Conservation (phyloP, 2,888 invertebrate species). For the Gnatocerus cornutus region DNA sequence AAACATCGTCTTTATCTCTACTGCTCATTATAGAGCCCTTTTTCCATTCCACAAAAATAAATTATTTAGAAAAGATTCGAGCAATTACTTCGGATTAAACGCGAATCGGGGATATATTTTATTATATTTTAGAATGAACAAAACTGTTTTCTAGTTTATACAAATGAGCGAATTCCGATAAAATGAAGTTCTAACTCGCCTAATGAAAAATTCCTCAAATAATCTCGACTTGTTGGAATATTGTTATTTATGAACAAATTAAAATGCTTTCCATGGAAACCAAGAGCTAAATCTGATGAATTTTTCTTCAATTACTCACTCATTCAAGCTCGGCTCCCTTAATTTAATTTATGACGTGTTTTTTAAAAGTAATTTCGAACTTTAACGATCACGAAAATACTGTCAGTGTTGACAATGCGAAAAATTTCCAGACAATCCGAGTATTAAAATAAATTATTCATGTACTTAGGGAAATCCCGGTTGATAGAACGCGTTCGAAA, state of each 20-base stretch:
- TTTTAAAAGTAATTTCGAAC: conserved; percentile 5
- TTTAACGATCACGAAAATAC: conserved; percentile 6
- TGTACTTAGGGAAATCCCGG: conserved; percentile 47
- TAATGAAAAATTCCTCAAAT: neutral
- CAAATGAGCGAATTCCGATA: neutral
- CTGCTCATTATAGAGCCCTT: conserved; percentile 50
- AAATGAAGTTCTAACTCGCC: neutral
- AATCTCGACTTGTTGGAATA: neutral
- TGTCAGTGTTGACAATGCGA: conserved; percentile 9
- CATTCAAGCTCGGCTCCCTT: conserved; percentile 11
- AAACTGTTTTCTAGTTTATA: neutral
- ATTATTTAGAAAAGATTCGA: conserved; percentile 44
- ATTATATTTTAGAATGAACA: no score
- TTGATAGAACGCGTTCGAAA: conserved; percentile 48
- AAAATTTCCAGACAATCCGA: conserved; percentile 2
- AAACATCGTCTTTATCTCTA: conserved; percentile 59
- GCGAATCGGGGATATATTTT: neutral
- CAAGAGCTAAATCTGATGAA: conserved; percentile 3
- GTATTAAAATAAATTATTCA: conserved; percentile 51
- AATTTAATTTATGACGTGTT: conserved; percentile 20
- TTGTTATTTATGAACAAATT: conserved; percentile 3
- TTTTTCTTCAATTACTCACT: conserved; percentile 18
- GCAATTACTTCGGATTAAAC: conserved; percentile 36
- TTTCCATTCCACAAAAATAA: conserved; percentile 41
- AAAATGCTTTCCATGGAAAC: conserved; percentile 9